These are phyloP conservation scores for Aurelia sp. DNA, from an alignment of 30 jellyfish, hydroid and myxozoan genomes.

Conservation along the genomic window DNA sequence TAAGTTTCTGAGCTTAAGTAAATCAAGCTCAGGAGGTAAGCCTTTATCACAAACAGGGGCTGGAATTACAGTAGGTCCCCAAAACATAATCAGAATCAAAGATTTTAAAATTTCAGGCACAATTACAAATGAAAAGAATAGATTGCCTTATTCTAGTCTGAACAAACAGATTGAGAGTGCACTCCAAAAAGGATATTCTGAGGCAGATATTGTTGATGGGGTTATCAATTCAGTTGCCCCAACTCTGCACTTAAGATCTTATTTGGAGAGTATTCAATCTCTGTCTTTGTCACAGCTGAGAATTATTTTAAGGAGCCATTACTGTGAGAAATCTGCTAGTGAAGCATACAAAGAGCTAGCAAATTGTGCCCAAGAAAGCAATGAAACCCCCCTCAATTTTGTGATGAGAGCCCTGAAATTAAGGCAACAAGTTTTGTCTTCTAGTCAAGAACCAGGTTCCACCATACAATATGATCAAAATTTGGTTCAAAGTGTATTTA, in stretches of 20 bases:
- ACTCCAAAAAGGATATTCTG: constrained; percentile 39
- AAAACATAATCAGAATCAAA: constrained; percentile 17
- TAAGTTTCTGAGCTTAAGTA: constrained; percentile 18
- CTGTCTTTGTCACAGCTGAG: constrained; percentile 25
- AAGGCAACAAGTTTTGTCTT: background rate
- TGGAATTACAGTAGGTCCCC: constrained; percentile 31
- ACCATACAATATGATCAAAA: constrained; percentile 5
- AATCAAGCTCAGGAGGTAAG: constrained; percentile 8
- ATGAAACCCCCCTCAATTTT: constrained; percentile 21
- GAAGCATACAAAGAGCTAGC: constrained; percentile 34
- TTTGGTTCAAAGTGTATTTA: constrained; percentile 20
- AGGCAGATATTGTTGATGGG: constrained; percentile 59
- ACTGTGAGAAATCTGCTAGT: constrained; percentile 55
- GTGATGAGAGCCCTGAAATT: constrained; percentile 25
- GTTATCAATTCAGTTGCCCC: constrained; percentile 61
- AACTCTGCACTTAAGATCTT: constrained; percentile 41
- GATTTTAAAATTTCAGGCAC: constrained; percentile 50
- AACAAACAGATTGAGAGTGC: constrained; percentile 62
- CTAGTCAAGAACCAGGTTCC: constrained; percentile 30
- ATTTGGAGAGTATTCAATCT: constrained; percentile 41
- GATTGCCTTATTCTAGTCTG: constrained; percentile 20
- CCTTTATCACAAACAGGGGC: constrained; percentile 43
- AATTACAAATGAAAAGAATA: constrained; percentile 21
- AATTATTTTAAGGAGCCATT: constrained; percentile 27
- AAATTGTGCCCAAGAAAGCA: constrained; percentile 34